Base-by-base conservation (phyloP, 2,797 vertebrate genomes). In the Scyliorhinus canicula region DNA sequence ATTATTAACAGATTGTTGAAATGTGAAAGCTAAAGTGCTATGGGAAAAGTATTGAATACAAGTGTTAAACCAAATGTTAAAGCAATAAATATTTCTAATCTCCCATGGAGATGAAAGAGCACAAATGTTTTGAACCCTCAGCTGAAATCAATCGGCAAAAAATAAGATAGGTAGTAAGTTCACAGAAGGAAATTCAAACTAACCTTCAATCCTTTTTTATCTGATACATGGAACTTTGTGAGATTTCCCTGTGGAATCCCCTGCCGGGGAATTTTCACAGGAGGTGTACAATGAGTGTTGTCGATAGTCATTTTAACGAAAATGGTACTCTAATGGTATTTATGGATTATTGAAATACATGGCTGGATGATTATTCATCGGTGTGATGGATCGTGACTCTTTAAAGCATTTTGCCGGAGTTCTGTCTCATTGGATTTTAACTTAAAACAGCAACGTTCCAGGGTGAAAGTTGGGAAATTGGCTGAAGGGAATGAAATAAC, bases 101-200 rank as follows among this genome's bases (percentile, higher is more conserved):
- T 65, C 44, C 93, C 65, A 94, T 94, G 28, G 28, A 71, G 44
- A 71, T 94, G 65, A 94, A 74, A 93, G 93, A 44, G 9, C 69
- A 94, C 19, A 4, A 52, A 50, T 93, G 5, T 26, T 71, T 94
- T 71, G 44, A 94, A 71, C 40, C 47, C 52, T 52, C 44, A 94
- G 19, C 63, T 71, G 44, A 94, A 69, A 94, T 31, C 67, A 94
- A 94, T 74, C 35, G 8, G 9, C 67, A 35, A 67, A 93, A 65
- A 93, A 52, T 31, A 94, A n/a, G 65, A 71, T 93, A 35, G 67
- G 21, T 90, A 35, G 50, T 35, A 31, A 55, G 31, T 52, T 50
- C 50, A 71, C 40, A 31, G 24, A 52, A 71, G 26, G 40, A 93
- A 93, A 93, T 93, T 12, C 24, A 94, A 44, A 14, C 28, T 90